Evolutionary conservation across 1,140 invertebrate genomes (phyloP).

Genomic region (Leptinotarsa undecemlineata): DNA sequence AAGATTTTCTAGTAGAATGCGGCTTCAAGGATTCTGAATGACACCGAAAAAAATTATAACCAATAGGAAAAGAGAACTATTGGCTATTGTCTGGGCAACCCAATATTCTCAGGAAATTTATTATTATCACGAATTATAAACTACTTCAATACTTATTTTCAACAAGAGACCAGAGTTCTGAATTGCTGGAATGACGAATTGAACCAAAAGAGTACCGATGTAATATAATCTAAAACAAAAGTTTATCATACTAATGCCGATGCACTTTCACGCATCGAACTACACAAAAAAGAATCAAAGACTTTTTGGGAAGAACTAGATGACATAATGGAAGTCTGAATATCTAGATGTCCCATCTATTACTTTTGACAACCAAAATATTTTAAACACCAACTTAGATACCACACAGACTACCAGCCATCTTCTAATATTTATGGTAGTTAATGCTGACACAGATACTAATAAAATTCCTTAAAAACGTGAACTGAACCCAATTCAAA

Average conservation of each 20-base stretch:
- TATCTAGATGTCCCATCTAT: no score
- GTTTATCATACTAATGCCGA: neutral
- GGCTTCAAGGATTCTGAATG: slow-evolving; percentile 42
- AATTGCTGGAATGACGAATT: neutral
- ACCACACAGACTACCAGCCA: no score
- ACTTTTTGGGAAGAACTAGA: no score
- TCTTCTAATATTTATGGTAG: no score
- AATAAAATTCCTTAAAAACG: no score
- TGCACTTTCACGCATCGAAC: slow-evolving; percentile 1
- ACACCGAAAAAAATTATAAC: slow-evolving; percentile 42
- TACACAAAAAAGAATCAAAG: neutral
- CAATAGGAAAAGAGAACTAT: neutral
- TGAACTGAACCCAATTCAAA: no score
- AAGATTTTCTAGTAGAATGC: slow-evolving; percentile 46
- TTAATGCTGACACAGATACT: no score
- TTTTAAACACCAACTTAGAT: no score
- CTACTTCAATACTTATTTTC: neutral
- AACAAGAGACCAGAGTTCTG: neutral
- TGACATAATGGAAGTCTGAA: no score
- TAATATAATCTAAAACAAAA: neutral
- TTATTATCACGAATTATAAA: neutral
- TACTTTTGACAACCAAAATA: no score
- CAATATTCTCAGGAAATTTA: neutral
- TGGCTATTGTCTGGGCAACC: neutral
- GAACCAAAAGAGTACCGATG: neutral